Conservation (phyloP, 2,888 invertebrate genomes). For the Drepana falcataria region DNA sequence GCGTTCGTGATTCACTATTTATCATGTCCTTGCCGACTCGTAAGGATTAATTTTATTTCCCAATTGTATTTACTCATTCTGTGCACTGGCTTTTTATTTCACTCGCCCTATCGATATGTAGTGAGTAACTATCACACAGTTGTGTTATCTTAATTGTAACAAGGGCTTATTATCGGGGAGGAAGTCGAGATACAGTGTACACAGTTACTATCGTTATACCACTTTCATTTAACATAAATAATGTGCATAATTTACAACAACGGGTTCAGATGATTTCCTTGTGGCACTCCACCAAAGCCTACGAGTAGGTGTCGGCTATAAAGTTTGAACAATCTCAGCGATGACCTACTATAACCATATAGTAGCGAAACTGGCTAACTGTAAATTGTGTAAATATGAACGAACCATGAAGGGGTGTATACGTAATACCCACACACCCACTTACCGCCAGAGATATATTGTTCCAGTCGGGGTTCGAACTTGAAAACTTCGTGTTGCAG, state of each 20-base stretch:
- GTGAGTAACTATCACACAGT: too few relatives aligned
- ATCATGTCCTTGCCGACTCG: too few relatives aligned
- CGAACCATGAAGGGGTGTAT: not conserved
- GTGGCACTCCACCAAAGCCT: slow-evolving; percentile 18
- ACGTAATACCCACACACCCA: too few relatives aligned
- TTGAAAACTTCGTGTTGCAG: too few relatives aligned
- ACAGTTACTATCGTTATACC: slow-evolving; percentile 15
- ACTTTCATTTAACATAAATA: not conserved
- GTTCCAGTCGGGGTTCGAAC: too few relatives aligned
- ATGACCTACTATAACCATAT: slow-evolving; percentile 49
- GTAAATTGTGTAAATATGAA: slow-evolving; percentile 26
- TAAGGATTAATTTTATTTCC: too few relatives aligned
- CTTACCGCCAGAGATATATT: too few relatives aligned
- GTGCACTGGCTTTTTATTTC: too few relatives aligned
- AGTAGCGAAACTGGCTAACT: slow-evolving; percentile 33
- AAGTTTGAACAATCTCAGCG: slow-evolving; percentile 33
- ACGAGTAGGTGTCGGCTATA: slow-evolving; percentile 23
- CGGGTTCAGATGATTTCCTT: slow-evolving; percentile 21
- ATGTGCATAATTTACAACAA: slow-evolving; percentile 9
- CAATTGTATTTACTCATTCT: too few relatives aligned
- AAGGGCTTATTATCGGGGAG: slow-evolving; percentile 3
- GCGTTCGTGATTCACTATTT: too few relatives aligned
- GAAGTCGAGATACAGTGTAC: slow-evolving; percentile 6
- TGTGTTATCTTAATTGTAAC: slow-evolving; percentile 4
- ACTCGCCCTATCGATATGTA: too few relatives aligned